Evolutionary conservation across 2,888 invertebrate species (phyloP).

Genomic region (Phaedon cochleariae): DNA sequence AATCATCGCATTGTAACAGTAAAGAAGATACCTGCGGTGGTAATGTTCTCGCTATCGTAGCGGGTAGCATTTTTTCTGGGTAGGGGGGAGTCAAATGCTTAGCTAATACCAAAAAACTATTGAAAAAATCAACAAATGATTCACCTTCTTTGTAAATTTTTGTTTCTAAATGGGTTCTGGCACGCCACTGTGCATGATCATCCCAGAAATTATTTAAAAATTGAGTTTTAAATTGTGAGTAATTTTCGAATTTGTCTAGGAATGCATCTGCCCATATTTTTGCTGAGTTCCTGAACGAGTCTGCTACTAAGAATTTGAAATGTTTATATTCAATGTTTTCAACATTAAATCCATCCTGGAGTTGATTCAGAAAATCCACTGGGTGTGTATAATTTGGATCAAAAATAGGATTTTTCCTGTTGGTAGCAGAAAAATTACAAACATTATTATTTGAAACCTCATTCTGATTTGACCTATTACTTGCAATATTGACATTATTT

Average conservation of each 20-base stretch:
- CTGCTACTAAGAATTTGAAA: not conserved
- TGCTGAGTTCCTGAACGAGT: not conserved
- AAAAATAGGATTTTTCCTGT: not conserved
- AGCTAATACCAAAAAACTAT: not conserved
- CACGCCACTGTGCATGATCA: not conserved
- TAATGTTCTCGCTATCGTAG: not conserved
- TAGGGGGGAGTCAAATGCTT: too few species aligned
- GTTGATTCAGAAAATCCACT: conserved; percentile 3
- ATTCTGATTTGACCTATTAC: not conserved
- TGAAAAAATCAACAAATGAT: not conserved
- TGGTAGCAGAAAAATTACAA: not conserved
- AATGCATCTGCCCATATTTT: not conserved
- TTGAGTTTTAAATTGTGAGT: too few species aligned
- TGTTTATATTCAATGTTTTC: conserved; percentile 2
- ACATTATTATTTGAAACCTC: not conserved
- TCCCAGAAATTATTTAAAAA: not conserved
- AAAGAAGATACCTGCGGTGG: not conserved
- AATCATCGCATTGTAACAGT: not conserved
- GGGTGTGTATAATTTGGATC: not conserved
- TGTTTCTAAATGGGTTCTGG: not conserved
- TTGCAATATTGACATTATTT: not conserved
- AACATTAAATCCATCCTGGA: conserved; percentile 2
- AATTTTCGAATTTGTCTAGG: not conserved
- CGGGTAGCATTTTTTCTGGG: not conserved
- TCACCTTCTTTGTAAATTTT: not conserved